Percentiles rank a stretch among this genome's conserved stretches.
These are phyloP conservation scores for Papilio aristodemus DNA, from an alignment of 1,140 invertebrate genomes.

Conservation along the genomic window DNA sequence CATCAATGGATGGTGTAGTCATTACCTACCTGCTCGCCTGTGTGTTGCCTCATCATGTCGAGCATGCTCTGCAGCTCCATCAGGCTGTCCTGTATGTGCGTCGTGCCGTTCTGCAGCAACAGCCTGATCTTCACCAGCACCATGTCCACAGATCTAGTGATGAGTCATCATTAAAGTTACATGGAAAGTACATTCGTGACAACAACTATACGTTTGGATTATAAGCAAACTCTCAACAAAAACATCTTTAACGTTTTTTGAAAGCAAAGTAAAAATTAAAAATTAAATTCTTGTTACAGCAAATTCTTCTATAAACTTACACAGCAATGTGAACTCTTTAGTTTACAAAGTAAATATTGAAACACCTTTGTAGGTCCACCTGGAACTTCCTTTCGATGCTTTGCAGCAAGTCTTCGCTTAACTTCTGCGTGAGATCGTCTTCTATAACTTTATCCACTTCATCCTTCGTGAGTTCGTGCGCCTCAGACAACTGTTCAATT, in stretches of 20 bases:
- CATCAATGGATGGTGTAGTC: too few relatives aligned
- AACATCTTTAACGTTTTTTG: too few relatives aligned
- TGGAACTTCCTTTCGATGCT: conserved; percentile 71
- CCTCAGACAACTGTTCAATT: conserved; percentile 31
- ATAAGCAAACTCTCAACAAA: background rate
- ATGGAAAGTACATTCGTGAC: background rate
- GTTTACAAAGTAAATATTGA: background rate
- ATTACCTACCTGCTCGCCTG: conserved; percentile 55
- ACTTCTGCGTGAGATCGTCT: conserved; percentile 67
- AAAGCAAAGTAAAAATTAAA: too few relatives aligned
- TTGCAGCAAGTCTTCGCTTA: conserved; percentile 62
- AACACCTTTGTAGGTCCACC: conserved; percentile 66
- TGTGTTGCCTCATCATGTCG: conserved; percentile 49
- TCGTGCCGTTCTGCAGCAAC: conserved; percentile 65
- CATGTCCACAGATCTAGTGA: conserved; percentile 61
- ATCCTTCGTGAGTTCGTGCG: conserved; percentile 50
- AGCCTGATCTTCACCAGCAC: conserved; percentile 66
- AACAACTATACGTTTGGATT: too few relatives aligned
- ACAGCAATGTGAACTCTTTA: background rate
- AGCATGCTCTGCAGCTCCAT: conserved; percentile 51
- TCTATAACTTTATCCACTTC: conserved; percentile 68
- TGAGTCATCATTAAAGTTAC: background rate
- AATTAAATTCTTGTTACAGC: too few relatives aligned
- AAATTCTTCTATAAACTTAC: too few relatives aligned
- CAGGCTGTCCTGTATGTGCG: conserved; percentile 60